phyloP scores from a whole-genome alignment of 2,113 vertebrate genomes.

The Rhinichthys klamathensis region DNA sequence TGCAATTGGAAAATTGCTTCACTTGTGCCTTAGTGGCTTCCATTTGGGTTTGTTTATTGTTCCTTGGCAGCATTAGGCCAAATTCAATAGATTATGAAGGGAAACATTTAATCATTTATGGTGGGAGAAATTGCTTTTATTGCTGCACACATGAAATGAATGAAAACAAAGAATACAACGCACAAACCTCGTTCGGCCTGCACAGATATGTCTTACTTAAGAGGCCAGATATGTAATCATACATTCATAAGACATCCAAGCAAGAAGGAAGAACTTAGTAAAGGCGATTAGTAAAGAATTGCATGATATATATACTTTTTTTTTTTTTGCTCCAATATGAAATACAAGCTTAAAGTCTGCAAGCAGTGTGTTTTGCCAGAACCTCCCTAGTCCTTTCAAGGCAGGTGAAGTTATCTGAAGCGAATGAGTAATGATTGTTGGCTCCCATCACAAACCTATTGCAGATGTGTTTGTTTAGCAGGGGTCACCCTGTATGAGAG shows the following conservation, averaged over 20 bases:
- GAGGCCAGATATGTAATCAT: neutral
- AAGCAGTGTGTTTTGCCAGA: neutral
- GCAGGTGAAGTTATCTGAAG: conserved; percentile 4
- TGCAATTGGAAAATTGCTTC: neutral
- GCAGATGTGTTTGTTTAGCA: conserved; percentile 24
- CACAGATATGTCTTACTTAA: neutral
- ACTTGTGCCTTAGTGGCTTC: neutral
- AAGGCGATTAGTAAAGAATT: neutral
- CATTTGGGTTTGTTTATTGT: conserved; percentile 19
- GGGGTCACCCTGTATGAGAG: neutral
- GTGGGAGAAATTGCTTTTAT: conserved; percentile 20
- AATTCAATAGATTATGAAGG: conserved; percentile 26
- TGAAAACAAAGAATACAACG: neutral
- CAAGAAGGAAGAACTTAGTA: neutral
- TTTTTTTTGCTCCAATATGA: neutral
- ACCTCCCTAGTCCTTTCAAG: neutral
- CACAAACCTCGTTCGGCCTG: neutral
- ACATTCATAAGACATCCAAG: conserved; percentile 5
- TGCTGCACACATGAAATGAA: conserved; percentile 3
- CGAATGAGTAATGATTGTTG: conserved; percentile 6
- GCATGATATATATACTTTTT: neutral
- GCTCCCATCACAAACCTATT: neutral
- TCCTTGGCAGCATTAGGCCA: conserved; percentile 3
- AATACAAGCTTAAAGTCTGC: conserved; percentile 7
- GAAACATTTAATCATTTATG: conserved; percentile 6